A percentile compares a stretch with the other conserved stretches of the same genome.
Evolutionary conservation across 1,140 invertebrate species (phyloP).

Genomic region (Telenomus remus): DNA sequence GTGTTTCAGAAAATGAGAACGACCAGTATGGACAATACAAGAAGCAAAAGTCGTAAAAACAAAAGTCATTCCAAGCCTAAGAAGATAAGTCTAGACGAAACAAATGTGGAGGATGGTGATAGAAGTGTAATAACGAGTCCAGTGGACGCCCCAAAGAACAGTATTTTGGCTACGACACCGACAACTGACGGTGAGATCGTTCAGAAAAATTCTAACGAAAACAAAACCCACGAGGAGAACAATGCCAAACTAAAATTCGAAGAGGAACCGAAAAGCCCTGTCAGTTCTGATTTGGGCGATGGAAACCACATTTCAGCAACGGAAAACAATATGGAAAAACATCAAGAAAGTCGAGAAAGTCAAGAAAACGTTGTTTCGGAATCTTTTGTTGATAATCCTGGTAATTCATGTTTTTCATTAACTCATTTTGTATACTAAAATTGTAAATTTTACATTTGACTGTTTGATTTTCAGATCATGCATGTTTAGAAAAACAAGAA

Average conservation of each 20-base stretch:
- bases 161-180: constrained; percentile 77
- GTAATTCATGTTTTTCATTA: constrained; percentile 33
- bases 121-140: constrained; percentile 63
- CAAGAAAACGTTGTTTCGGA: constrained; percentile 9
- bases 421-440: neutral
- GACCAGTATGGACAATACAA: constrained; percentile 67
- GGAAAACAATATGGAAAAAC: constrained; percentile 4
- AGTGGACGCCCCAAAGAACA: constrained; percentile 60
- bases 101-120: constrained; percentile 61
- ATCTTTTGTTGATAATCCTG: constrained; percentile 33
- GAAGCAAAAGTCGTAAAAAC: constrained; percentile 65
- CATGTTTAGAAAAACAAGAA: constrained; percentile 51
- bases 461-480: constrained; percentile 25
- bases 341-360: neutral
- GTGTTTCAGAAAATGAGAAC: constrained; percentile 69
- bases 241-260: constrained; percentile 47
- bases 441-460: neutral
- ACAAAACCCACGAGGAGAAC: constrained; percentile 67
- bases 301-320: neutral
- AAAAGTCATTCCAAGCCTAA: constrained; percentile 70
- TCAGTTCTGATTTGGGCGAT: constrained; percentile 1
- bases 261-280: no score
- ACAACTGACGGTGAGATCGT: constrained; percentile 79
- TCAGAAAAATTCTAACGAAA: constrained; percentile 80
- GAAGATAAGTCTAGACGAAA: constrained; percentile 62